Conservation (phyloP, 92 coral and sea anemone genomes). For the Parazoanthus swiftii region DNA sequence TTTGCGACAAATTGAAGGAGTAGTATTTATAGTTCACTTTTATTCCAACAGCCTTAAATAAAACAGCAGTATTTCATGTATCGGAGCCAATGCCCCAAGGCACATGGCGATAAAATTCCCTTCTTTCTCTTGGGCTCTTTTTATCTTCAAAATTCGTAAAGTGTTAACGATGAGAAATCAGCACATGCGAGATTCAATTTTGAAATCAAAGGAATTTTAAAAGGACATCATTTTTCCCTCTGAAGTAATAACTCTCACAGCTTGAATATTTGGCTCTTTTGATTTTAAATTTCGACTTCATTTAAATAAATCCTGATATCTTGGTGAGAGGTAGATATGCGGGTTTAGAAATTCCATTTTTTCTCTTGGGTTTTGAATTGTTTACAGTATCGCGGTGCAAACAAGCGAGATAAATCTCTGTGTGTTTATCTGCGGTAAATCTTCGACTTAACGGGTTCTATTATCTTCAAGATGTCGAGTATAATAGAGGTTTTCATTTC, state of each 20-base stretch:
- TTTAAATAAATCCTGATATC: slow-evolving; percentile 15
- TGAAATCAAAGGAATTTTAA: background rate
- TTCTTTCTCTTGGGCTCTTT: background rate
- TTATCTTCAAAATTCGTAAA: background rate
- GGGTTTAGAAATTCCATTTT: slow-evolving; percentile 15
- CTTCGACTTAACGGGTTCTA: slow-evolving; percentile 34
- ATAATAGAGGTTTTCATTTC: slow-evolving; percentile 62
- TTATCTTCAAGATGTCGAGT: slow-evolving; percentile 20
- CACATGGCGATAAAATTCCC: background rate
- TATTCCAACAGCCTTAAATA: background rate
- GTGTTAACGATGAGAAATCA: slow-evolving; percentile 22
- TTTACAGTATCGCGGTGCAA: slow-evolving; percentile 34
- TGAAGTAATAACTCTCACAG: slow-evolving; percentile 23
- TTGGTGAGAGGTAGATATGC: slow-evolving; percentile 1
- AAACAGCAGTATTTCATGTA: slow-evolving; percentile 17
- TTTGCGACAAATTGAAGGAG: slow-evolving; percentile 1
- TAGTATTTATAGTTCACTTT: background rate
- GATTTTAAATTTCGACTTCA: slow-evolving; percentile 23
- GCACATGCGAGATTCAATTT: background rate
- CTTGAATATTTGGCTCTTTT: slow-evolving; percentile 25
- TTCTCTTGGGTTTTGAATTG: background rate
- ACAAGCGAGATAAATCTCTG: slow-evolving; percentile 39
- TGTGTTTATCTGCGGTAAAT: slow-evolving; percentile 41
- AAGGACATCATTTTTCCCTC: slow-evolving; percentile 15
- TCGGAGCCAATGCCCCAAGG: slow-evolving; percentile 21